Base-by-base conservation (phyloP, 2,888 invertebrate genomes). In the Spodoptera littoralis region DNA sequence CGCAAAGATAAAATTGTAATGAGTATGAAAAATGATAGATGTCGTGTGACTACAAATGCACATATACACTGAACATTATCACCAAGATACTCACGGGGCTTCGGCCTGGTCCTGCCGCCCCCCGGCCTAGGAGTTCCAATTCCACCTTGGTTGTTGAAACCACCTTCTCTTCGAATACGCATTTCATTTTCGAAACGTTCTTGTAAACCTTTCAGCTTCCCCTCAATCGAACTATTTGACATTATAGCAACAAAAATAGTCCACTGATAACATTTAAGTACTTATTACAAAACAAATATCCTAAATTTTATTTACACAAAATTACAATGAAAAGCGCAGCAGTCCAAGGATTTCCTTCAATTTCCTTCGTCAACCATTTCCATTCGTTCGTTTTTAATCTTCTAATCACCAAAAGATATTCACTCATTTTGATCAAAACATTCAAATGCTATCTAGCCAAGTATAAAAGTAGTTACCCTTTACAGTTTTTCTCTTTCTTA, bases 191-290 rank as follows among this genome's bases (percentile, higher is more conserved):
- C 96, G 81, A 98, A 95, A 84, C 97, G 96, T 89, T 97, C 97
- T 92, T 98, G 96, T 92, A 98, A 95, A 87, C 96, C 97, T 93
- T 97, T 96, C 88, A 98, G 96, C 95, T 97, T 98, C 86, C 97
- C 97, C 91, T 97, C 97, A 89, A 97, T 95, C 86, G 96, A 95
- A 90, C 96, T 96, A 95, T 96, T 96, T 92, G 97, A 96, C 96
- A 97, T 97, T 89, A 81, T 93, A 86, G 77, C 79, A 81, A 87
- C 73, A 79, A 84, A 79, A 84, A 79, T 82, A 82, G 74, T 79
- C 67, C 86, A 87, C 86, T 84, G 82, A 85, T 88, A 89, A 88
- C 93, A 92, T 92, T 87, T 88, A 92, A 87, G 84, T 85, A 87
- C 84, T 82, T 86, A 84, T 76, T 82, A 84, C 73, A 86, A 88